A percentile compares a stretch with the other conserved stretches of the same genome.
phyloP scores from a whole-genome alignment of 2,888 invertebrate species.

The Hybos culiciformis region DNA sequence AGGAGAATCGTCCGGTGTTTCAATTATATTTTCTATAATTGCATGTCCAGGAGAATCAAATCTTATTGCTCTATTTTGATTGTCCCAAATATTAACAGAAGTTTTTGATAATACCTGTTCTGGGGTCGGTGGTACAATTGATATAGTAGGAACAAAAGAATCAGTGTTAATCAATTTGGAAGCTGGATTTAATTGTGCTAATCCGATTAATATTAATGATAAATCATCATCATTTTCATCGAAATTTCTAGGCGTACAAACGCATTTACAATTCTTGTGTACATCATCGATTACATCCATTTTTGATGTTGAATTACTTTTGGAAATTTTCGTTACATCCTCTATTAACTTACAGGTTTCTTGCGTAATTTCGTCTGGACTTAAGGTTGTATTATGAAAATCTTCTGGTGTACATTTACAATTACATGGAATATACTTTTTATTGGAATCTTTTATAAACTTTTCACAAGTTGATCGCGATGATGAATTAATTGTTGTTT shows the following conservation, averaged over 20 bases:
- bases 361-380: constrained; percentile 31
- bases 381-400: constrained; percentile 28
- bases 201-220: constrained; percentile 53
- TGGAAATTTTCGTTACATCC: constrained; percentile 24
- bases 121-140: constrained; percentile 62
- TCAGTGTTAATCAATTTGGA: constrained; percentile 40
- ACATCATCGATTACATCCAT: constrained; percentile 1
- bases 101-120: constrained; percentile 38
- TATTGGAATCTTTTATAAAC: constrained; percentile 11
- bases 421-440: constrained; percentile 22
- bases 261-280: constrained; percentile 22
- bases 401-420: constrained; percentile 34
- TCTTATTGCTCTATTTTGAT: constrained; percentile 16
- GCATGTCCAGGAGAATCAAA: constrained; percentile 23
- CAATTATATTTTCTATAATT: constrained; percentile 35
- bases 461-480: constrained; percentile 6
- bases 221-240: constrained; percentile 47
- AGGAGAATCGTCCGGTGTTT: constrained; percentile 54
- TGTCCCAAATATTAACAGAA: constrained; percentile 33
- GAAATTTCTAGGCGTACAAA: constrained; percentile 25
- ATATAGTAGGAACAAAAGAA: constrained; percentile 48
- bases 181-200: constrained; percentile 40
- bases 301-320: constrained; percentile 13
- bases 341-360: constrained; percentile 33
- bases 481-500: constrained; percentile 15